Base-by-base conservation (phyloP, 2,797 vertebrate genomes). In the Lagodon rhomboides region DNA sequence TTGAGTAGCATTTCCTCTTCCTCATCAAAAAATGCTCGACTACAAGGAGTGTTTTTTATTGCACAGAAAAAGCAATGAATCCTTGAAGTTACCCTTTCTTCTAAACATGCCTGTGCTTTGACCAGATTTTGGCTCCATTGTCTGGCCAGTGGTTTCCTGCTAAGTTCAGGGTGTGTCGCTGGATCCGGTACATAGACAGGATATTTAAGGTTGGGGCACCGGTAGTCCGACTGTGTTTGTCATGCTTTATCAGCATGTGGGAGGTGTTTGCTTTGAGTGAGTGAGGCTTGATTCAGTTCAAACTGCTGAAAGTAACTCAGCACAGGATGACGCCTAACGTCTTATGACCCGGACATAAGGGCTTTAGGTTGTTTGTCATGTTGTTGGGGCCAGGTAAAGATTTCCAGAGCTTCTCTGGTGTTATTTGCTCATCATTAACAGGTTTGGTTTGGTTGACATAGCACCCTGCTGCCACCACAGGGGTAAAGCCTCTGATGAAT, bases 141-240 rank as follows among this genome's bases (percentile, higher is more conserved):
- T 82, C 59, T 71, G 13, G n/a, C 22, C n/a, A 5, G 49, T 34
- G 38, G 50, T 74, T 82, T 85, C 30, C 70, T 81, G 20, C 55
- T 55, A 17, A 47, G 43, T 68, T 85, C 30, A 75, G 86, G 91
- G 92, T 63, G 90, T 92, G 92, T 66, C 82, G 17, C 66, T 79
- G 41, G 43, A 88, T 89, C 86, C 83, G 79, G 85, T 44, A 64
- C 59, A 74, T 43, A 25, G 58, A 76, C 77, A 86, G 89, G 90
- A 92, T 89, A 71, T 86, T 67, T 84, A 76, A 79, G 51, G 41
- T 73, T 71, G 10, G 62, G 44, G 54, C 70, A 71, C 23, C 30
- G 34, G 16, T 41, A 2, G 30, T 44, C 10, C n/a, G n/a, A 59
- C 34, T 38, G 4, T 78, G 71, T 87, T 76, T 83, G 53, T 64